Base-by-base conservation (phyloP, 1,140 invertebrate species). In the Goniozus legneri region DNA sequence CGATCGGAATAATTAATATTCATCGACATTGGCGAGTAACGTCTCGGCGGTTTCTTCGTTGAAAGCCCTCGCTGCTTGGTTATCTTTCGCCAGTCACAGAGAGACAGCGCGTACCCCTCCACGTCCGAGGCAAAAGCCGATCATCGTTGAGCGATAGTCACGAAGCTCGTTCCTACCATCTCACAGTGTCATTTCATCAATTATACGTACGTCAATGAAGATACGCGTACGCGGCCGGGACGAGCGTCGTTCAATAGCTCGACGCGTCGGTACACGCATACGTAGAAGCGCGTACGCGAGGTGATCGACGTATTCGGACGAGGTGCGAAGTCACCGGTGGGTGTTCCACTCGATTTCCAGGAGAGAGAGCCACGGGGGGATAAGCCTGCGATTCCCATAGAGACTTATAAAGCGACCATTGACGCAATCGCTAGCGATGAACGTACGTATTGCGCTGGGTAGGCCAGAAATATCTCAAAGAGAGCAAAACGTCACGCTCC, bases 1-100 rank as follows among this genome's bases (percentile, higher is more conserved):
- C 60, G 56, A 61, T 61, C 51, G 52, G 47, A 53, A 60, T 58
- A 64, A 65, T 65, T 64, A 67, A 67, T 65, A 67, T 64, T 67
- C 64, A 68, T 61, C 54, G 42, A 50, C 52, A 41, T 41, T 20
- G 47, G n/a, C 19, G 18, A 36, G 16, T 21, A 16, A 40, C 16
- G 22, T 32, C 47, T 32, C 30, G 44, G 35, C 33, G 44, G 34
- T 46, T 24, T 22, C 36, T 43, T 54, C 39, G 22, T 44, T 52
- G 30, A 20, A 47, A 35, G 15, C 45, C 42, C 13, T 19, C 24
- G 40, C 41, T 31, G 34, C 40, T 20, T 15, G 30, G 27, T 20
- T n/a, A n/a, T n/a, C n/a, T n/a, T n/a, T n/a, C n/a, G n/a, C n/a
- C n/a, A n/a, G n/a, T n/a, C n/a, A n/a, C n/a, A n/a, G n/a, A n/a